phyloP scores from a whole-genome alignment of 1,140 invertebrate genomes.

The Euwallacea similis region DNA sequence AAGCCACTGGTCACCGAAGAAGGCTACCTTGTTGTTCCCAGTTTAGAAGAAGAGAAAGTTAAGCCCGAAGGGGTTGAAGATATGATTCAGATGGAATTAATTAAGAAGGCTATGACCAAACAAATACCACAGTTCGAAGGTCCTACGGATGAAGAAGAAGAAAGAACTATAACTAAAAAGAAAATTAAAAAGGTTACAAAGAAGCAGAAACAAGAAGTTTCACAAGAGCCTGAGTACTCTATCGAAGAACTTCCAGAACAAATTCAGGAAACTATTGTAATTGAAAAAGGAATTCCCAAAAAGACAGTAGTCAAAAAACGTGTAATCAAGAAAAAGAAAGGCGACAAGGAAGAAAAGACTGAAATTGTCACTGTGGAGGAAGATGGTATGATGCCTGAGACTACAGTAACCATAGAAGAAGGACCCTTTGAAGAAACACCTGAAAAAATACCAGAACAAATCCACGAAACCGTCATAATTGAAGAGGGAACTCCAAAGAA shows the following conservation, averaged over 20 bases:
- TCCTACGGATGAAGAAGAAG: conserved; percentile 42
- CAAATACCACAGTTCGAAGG: conserved; percentile 50
- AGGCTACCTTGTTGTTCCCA: conserved; percentile 39
- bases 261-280: conserved; percentile 44
- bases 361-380: conserved; percentile 41
- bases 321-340: conserved; percentile 45
- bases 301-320: conserved; percentile 51
- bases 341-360: conserved; percentile 41
- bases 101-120: conserved; percentile 46
- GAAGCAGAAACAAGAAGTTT: conserved; percentile 25
- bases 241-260: conserved; percentile 44
- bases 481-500: conserved; percentile 49
- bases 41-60: conserved; percentile 43
- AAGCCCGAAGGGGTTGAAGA: conserved; percentile 34
- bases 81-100: conserved; percentile 38
- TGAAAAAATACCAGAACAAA: conserved; percentile 42
- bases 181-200: conserved; percentile 28
- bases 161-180: conserved; percentile 18
- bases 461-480: conserved; percentile 38
- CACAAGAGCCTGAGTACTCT: conserved; percentile 32
- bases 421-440: conserved; percentile 39
- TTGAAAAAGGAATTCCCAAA: conserved; percentile 48
- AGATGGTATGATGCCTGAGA: conserved; percentile 38
- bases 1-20: conserved; percentile 41
- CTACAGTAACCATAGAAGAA: conserved; percentile 35